Evolutionary conservation across 2,113 vertebrate species (phyloP).

Genomic region (Tachycineta bicolor): DNA sequence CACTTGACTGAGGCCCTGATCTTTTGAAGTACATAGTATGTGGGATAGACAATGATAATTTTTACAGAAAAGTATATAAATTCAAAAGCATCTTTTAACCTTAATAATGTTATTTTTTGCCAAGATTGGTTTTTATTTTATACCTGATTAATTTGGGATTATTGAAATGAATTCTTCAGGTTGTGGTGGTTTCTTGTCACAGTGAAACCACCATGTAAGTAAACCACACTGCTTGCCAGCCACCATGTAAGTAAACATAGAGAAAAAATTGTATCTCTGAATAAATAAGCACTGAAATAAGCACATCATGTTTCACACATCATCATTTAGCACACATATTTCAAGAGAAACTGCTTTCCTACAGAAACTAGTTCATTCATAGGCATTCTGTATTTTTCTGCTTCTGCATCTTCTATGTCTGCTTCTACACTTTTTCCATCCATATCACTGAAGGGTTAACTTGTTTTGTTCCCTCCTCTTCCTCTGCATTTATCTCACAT

Average conservation of each 20-base stretch:
- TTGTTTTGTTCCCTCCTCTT: neutral
- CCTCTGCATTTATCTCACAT: neutral
- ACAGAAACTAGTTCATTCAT: neutral
- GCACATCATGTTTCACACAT: neutral
- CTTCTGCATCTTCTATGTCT: neutral
- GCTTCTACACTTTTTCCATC: neutral
- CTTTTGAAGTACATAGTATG: neutral
- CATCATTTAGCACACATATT: neutral
- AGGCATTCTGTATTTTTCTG: neutral
- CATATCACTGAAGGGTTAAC: neutral
- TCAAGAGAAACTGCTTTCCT: neutral
- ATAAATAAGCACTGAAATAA: neutral
- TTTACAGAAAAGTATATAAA: neutral
- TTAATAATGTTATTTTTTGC: fast-evolving
- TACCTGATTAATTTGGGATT: neutral
- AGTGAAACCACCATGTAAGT: neutral
- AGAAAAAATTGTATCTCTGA: neutral
- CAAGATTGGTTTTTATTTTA: neutral
- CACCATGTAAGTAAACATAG: neutral
- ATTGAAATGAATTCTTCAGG: neutral
- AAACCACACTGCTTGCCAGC: neutral
- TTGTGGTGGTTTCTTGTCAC: neutral
- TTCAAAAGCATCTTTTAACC: neutral
- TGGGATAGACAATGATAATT: neutral
- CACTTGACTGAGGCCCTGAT: neutral